Conservation (phyloP, 2,797 vertebrate species). For the Orestias chungarensis region DNA sequence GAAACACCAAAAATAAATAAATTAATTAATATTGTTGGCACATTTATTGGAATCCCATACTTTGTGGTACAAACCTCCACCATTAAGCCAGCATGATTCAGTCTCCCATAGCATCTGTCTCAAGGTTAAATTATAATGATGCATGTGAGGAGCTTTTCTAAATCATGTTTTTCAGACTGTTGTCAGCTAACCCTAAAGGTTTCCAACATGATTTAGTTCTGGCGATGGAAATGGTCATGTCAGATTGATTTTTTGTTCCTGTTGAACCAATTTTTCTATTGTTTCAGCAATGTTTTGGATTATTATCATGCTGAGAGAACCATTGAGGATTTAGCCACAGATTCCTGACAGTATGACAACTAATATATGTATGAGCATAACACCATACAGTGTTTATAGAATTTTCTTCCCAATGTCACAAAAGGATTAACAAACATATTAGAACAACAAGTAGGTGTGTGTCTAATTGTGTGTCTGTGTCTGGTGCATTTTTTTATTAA, state of each 20-base stretch:
- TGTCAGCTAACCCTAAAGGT: neutral
- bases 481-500: no score
- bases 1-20: no score
- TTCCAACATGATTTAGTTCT: neutral
- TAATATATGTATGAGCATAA: no score
- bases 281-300: no score
- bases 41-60: neutral
- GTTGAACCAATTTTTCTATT: neutral
- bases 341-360: conserved; percentile 15
- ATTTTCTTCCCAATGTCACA: no score
- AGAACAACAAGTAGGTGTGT: no score
- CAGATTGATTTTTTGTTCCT: neutral
- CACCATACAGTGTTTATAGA: no score
- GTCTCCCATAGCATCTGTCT: neutral
- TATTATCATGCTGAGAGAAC: no score
- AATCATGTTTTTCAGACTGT: neutral
- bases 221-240: neutral
- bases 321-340: neutral
- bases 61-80: neutral
- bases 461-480: no score
- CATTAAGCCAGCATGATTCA: neutral
- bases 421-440: no score
- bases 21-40: no score
- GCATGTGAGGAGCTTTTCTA: neutral
- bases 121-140: neutral